Evolutionary conservation across 2,888 invertebrate genomes (phyloP), one percentile per base, ranked within the genome.

Genomic region (Litoditis marina): DNA sequence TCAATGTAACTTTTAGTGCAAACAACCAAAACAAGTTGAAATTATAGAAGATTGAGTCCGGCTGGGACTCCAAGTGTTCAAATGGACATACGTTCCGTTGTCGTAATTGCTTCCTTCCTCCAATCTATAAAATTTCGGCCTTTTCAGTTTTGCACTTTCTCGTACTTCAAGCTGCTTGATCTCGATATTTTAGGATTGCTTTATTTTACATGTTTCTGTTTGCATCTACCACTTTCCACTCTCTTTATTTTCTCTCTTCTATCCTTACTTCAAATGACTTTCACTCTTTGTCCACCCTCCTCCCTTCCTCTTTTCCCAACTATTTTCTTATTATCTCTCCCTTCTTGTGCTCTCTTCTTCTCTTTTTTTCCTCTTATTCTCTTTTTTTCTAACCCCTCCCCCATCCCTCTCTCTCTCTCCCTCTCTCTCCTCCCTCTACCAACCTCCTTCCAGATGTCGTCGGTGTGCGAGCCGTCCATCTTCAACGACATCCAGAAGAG

Each of bases 401-500:
- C n/a, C n/a, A n/a, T n/a, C n/a, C n/a, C n/a, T 51, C 52, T 30
- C 31, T 51, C 31, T 51, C 52, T 47, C 47, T 47, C 47, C 19
- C 47, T 47, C 52, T 30, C 52, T 51, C 52, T 28, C 31, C 16
- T 30, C 52, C 52, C 52, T n/a, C 32, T 51, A 8, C 16, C 34
- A 28, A 28, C 34, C 16, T 30, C 50, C 22, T 50, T 50, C 16
- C 50, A n/a, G n/a, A n/a, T n/a, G n/a, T n/a, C n/a, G n/a, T n/a
- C n/a, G 44, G 39, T 19, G 31, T 72, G 71, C 58, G 71, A 72
- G 44, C 65, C 65, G 42, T 66, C 63, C n/a, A 61, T 71, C 30
- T 84, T 84, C 16, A 91, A 91, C 47, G 70, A 73, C 0, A 69
- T 69, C 50, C 73, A 73, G 52, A 60, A 55, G 51, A 62, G 62